phyloP scores from a whole-genome alignment of 2,888 invertebrate genomes.

The Cotesia congregata region DNA sequence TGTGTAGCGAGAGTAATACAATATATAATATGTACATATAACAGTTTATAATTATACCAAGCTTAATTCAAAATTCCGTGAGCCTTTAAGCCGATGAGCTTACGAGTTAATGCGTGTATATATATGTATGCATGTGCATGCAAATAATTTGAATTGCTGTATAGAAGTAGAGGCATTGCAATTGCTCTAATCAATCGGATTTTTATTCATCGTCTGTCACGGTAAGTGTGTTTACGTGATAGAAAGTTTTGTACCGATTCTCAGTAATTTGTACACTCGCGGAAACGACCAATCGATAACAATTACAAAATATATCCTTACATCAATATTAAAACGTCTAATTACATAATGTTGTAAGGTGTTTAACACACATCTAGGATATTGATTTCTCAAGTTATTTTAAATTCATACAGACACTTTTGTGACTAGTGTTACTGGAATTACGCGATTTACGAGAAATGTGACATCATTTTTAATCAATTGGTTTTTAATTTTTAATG shows the following conservation, averaged over 20 bases:
- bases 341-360: neutral
- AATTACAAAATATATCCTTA: conserved; percentile 17
- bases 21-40: too few relatives aligned
- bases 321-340: neutral
- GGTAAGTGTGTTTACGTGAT: neutral
- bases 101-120: neutral
- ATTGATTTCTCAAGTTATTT: neutral
- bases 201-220: conserved; percentile 3
- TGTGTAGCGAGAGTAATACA: too few relatives aligned
- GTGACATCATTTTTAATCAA: neutral
- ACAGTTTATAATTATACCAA: neutral
- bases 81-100: neutral
- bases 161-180: neutral
- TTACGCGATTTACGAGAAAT: neutral
- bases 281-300: conserved; percentile 13
- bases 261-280: neutral
- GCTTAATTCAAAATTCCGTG: neutral
- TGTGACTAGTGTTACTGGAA: neutral
- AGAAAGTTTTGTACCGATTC: conserved; percentile 11
- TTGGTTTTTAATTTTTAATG: neutral
- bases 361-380: neutral
- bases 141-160: neutral
- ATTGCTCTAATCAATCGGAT: neutral
- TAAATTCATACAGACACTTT: neutral
- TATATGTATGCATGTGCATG: neutral